Evolutionary conservation across 2,797 vertebrate species (phyloP), one percentile per base, ranked within the genome.

Genomic region (Oryzias dopingdopingensis): DNA sequence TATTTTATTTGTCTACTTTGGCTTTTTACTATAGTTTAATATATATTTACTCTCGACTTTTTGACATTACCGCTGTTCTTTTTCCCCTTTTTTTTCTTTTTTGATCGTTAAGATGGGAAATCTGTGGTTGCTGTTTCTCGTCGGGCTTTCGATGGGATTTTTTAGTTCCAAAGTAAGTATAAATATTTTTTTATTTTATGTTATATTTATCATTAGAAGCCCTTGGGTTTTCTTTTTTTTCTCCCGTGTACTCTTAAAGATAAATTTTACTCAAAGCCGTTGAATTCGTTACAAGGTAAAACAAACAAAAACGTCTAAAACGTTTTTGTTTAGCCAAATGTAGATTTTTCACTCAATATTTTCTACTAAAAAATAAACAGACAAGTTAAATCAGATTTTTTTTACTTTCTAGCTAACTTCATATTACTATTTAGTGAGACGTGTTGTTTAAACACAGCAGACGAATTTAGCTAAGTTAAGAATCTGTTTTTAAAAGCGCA

Each of bases 141-240:
- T 90, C 65, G 84, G 69, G 4, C 57, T 91, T 63, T 51, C 82
- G 64, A 63, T 86, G 42, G 82, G 66, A 6, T 69, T 81, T 8
- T 65, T 89, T 71, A 72, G 76, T 62, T 79, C 79, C 23, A 86
- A 79, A 20, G 89, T 91, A 72, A 87, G 75, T 75, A 10, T 4
- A 2, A 29, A 74, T 75, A 10, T 4, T 2, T 37, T 65, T 63
- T 5, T 5, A 43, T 52, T 49, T 1, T 1, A 0, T 0, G 42
- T 60, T 49, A 23, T n/a, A 41, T 64, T 41, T 40, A 16, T 20
- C 5, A 7, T 17, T 6, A 37, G 5, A 18, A 14, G 17, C 6
- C 1, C 0, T 32, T 4, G 2, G 15, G 14, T 32, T 51, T 23
- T 1, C 52, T 0, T 52, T 1, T 1, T 8, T 44, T 0, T 18